These are phyloP conservation scores for Campaea margaritaria DNA, from an alignment of 2,888 invertebrate species.

Conservation along the genomic window DNA sequence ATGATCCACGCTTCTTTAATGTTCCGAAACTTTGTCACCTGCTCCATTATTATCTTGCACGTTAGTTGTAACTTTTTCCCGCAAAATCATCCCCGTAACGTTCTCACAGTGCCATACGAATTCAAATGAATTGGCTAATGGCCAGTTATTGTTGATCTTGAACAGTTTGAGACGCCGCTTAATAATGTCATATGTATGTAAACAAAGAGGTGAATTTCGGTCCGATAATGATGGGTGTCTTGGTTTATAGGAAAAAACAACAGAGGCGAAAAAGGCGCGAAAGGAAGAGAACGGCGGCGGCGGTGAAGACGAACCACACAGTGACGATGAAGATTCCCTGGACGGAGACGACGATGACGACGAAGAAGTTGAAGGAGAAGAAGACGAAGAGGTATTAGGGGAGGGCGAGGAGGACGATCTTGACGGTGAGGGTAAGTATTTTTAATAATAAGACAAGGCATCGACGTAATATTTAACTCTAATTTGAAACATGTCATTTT, in stretches of 20 bases:
- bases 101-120: slow-evolving; percentile 49
- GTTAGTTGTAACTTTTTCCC: slow-evolving; percentile 56
- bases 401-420: slow-evolving; percentile 88
- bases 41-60: slow-evolving; percentile 68
- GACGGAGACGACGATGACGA: slow-evolving; percentile 86
- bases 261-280: slow-evolving; percentile 91
- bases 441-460: background rate
- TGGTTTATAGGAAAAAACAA: slow-evolving; percentile 87
- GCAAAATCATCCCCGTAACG: slow-evolving; percentile 51
- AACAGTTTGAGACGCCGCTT: slow-evolving; percentile 43
- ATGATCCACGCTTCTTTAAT: slow-evolving; percentile 80
- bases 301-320: slow-evolving; percentile 84
- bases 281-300: slow-evolving; percentile 92
- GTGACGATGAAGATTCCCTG: slow-evolving; percentile 87
- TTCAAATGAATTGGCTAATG: slow-evolving; percentile 63
- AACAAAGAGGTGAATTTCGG: slow-evolving; percentile 43
- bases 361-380: slow-evolving; percentile 87
- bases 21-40: slow-evolving; percentile 78
- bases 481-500: background rate
- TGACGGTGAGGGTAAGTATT: slow-evolving; percentile 72
- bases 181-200: slow-evolving; percentile 47
- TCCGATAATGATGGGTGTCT: slow-evolving; percentile 27
- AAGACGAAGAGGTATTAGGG: slow-evolving; percentile 87
- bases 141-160: slow-evolving; percentile 68
- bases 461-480: background rate